A percentile compares a stretch with the other conserved stretches of the same genome.
Conservation (phyloP, 1,140 invertebrate genomes). For the Nephotettix cincticeps region DNA sequence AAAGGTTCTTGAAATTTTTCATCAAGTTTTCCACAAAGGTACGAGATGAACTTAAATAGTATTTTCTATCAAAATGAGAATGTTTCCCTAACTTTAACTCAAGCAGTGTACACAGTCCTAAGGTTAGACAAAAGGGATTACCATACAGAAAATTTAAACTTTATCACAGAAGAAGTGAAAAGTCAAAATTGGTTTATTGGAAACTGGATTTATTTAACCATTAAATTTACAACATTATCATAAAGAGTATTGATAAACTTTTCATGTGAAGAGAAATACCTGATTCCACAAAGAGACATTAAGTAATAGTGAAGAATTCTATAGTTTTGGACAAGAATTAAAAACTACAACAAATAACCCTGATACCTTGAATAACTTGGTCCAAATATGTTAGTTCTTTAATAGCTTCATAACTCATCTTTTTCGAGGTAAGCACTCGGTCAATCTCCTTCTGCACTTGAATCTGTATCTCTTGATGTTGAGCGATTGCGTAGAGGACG, state of each 20-base stretch:
- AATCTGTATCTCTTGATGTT: constrained; percentile 56
- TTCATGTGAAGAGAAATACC: neutral
- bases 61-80: too few relatives aligned
- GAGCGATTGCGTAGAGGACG: constrained; percentile 51
- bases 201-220: neutral
- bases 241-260: neutral
- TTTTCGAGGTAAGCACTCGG: constrained; percentile 46
- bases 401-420: constrained; percentile 39
- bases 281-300: neutral
- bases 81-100: too few relatives aligned
- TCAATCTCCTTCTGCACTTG: constrained; percentile 57
- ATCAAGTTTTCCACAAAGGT: too few relatives aligned
- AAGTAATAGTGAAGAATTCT: neutral
- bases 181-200: neutral
- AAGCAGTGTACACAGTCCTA: too few relatives aligned
- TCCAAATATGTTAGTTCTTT: constrained; percentile 34
- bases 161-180: neutral
- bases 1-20: too few relatives aligned
- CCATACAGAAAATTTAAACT: too few relatives aligned
- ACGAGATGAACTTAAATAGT: too few relatives aligned
- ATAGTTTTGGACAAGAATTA: neutral
- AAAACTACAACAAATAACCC: too few relatives aligned
- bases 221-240: neutral
- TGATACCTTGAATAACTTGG: constrained; percentile 56
- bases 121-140: too few relatives aligned